Evolutionary conservation across 2,888 invertebrate species (phyloP), one percentile per base, ranked within the genome.

Genomic region (Tortricodes alternella): DNA sequence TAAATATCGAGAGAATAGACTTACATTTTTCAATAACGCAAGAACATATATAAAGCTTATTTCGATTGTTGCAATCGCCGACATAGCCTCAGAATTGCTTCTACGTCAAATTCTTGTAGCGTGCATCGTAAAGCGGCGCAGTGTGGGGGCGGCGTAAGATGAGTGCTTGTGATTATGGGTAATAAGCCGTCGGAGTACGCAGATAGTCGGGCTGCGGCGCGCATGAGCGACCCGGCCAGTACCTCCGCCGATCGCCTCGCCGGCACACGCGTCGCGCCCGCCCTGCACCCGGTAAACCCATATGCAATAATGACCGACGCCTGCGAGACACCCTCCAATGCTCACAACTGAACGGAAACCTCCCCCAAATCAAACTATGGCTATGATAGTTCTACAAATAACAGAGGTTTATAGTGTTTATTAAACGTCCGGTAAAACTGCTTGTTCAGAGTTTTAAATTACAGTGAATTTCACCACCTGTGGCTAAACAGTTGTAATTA

Each of bases 221-320:
- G 88, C 88, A 89, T 89, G 88, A 85, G 78, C 88, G 80, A 75
- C 65, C 74, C 50, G 56, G 62, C 64, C 72, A 85, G 85, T 86
- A 75, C 78, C 81, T 76, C 76, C 72, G 68, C 58, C 66, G 74
- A 66, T 61, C 61, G 65, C 70, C 66, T 61, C 68, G 66, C 19
- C 34, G 62, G 41, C 66, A 72, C 80, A 79, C 83, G 84, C 63
- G 46, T 53, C 51, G 52, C 56, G 61, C 60, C 38, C 62, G 46
- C 44, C 57, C 48, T 43, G 59, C 53, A 53, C 59, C 59, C 53
- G 58, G 61, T 55, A 60, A 58, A 46, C 41, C 27, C 52, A 62
- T 62, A n/a, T n/a, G 58, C 55, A 67, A 73, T 69, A 69, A 78
- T 82, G 80, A 80, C 74, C 66, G 73, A 76, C 71, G 73, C 66